Evolutionary conservation across 1,140 invertebrate genomes (phyloP), one percentile per base, ranked within the genome.

Genomic region (Drosophila tsacasi): DNA sequence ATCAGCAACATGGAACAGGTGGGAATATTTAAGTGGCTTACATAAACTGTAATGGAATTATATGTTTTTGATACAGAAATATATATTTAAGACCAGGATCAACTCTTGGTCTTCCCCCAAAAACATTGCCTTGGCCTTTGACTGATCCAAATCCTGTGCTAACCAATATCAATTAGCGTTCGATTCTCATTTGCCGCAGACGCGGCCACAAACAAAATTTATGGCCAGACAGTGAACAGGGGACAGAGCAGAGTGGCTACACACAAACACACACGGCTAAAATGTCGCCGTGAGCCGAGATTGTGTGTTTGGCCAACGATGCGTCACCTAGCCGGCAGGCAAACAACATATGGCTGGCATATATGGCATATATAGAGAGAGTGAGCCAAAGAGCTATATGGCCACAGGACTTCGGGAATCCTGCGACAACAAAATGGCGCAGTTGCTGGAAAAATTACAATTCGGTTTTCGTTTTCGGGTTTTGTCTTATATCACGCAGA

Each of bases 401-500:
- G 54, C 21, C 54, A 57, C 35, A 39, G 54, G 54, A 57, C 63
- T 66, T 25, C 6, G 27, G 58, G 39, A 7, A 66, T 66, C 27
- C 27, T 42, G 69, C 37, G 54, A 73, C 66, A 71, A 73, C 52
- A 60, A 73, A 73, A 72, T 73, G 71, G 30, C 71, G 46, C 71
- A 72, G 55, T 73, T 73, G 37, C 57, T 77, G 75, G 64, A 87
- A 86, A 57, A 83, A 86, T 86, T 87, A 83, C 76, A 83, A 76
- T 80, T 80, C 67, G 65, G 75, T 60, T 86, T 55, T 55, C 52
- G 52, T 55, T 57, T 55, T 78, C 49, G 82, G 78, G 65, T 87
- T 84, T 57, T 82, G 75, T 85, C 85, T 90, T 90, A 82, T 90
- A 85, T 82, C 82, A 90, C 79, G 81, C 85, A 90, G 69, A 82